Evolutionary conservation across 2,113 vertebrate species (phyloP).

Genomic region (Ochotona curzoniae): DNA sequence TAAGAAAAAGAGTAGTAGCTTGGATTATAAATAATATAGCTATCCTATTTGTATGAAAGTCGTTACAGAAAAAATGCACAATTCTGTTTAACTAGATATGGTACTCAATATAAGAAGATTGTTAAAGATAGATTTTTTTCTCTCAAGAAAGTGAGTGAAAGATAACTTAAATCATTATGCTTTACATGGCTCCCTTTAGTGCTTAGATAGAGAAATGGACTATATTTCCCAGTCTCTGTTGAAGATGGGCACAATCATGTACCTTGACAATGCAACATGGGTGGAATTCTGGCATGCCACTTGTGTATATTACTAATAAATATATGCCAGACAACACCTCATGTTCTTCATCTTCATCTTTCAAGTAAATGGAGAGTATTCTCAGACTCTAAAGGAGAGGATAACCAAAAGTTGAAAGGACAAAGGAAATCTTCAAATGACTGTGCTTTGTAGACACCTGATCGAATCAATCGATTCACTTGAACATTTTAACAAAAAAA

Average conservation of each 20-base stretch:
- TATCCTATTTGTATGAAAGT: not conserved
- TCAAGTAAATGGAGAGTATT: not conserved
- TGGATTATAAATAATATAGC: not conserved
- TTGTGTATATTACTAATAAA: not conserved
- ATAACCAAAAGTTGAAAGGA: not conserved
- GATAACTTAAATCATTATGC: not conserved
- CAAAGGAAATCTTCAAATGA: not conserved
- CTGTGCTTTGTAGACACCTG: not conserved
- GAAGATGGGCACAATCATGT: not conserved
- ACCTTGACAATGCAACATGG: not conserved
- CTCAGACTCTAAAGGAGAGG: not conserved
- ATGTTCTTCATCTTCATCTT: not conserved
- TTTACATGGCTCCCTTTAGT: not conserved
- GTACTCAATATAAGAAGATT: not conserved
- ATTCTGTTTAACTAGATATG: not conserved
- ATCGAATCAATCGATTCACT: not conserved
- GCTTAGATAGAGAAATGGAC: not conserved
- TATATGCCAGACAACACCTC: not conserved
- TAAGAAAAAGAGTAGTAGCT: not conserved
- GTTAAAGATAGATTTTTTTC: not conserved
- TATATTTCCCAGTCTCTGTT: not conserved
- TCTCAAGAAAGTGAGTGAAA: not conserved
- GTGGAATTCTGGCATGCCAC: not conserved
- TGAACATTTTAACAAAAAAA: not conserved
- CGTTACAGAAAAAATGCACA: not conserved